Conservation (phyloP, 2,888 invertebrate genomes). For the Alsophila aescularia region DNA sequence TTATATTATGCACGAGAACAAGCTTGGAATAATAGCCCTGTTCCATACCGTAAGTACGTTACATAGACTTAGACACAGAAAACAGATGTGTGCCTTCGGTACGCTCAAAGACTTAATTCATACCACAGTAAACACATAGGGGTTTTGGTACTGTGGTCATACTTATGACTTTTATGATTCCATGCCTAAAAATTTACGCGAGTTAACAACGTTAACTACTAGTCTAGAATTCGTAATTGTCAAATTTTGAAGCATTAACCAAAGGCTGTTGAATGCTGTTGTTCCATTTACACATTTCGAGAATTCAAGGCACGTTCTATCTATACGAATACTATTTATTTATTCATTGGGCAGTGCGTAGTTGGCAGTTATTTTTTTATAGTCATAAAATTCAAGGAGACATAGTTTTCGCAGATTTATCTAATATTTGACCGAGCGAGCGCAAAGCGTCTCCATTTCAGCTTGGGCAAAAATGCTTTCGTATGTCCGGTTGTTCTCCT, state of each 20-base stretch:
- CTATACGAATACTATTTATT: constrained; percentile 32
- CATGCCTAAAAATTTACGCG: constrained; percentile 57
- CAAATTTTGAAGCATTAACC: constrained; percentile 63
- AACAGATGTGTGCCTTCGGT: constrained; percentile 32
- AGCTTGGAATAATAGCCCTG: constrained; percentile 39
- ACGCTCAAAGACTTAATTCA: constrained; percentile 19
- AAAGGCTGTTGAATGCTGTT: constrained; percentile 58
- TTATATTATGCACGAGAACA: constrained; percentile 43
- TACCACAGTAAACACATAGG: too few species aligned
- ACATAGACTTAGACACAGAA: constrained; percentile 31
- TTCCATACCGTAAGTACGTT: constrained; percentile 27
- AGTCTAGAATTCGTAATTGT: constrained; percentile 57
- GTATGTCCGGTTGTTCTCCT: too few species aligned
- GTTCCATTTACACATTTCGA: constrained; percentile 61
- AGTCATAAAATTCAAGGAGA: constrained; percentile 74
- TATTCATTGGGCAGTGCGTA: constrained; percentile 68
- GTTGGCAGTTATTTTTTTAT: constrained; percentile 36
- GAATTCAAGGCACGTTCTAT: constrained; percentile 66
- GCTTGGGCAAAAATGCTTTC: too few species aligned
- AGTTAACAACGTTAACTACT: constrained; percentile 53
- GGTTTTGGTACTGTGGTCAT: too few species aligned
- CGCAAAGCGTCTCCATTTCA: too few species aligned
- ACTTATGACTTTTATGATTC: constrained; percentile 60
- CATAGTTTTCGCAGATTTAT: constrained; percentile 78
- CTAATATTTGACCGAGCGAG: too few species aligned